A percentile compares a stretch with the other conserved stretches of the same genome.
Conservation (phyloP, 2,888 invertebrate genomes). For the Brachylomia viminalis region DNA sequence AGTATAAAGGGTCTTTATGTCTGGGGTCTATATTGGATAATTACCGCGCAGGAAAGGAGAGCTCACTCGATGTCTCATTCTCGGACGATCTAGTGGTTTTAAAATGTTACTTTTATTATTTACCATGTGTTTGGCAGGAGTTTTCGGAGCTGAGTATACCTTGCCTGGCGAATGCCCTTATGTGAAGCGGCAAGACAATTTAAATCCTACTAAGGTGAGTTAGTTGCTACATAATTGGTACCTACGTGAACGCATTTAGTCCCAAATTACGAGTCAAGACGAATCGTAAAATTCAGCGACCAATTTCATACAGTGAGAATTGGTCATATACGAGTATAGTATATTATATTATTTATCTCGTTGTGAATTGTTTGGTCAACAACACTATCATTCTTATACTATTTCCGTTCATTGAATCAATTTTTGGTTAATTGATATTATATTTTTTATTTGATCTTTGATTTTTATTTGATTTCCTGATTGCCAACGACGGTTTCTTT, state of each 20-base stretch:
- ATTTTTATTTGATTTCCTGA: conserved; percentile 8
- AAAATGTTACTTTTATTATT: conserved; percentile 76
- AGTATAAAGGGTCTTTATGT: conserved; percentile 73
- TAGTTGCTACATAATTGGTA: neutral
- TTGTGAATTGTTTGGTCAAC: neutral
- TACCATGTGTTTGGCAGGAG: conserved; percentile 70
- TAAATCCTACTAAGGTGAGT: conserved; percentile 84
- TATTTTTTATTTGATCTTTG: neutral
- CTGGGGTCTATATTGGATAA: conserved; percentile 85
- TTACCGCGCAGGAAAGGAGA: conserved; percentile 80
- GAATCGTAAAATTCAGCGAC: neutral
- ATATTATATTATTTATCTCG: neutral
- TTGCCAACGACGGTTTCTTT: neutral
- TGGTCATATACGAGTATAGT: too few species aligned
- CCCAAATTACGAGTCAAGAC: neutral
- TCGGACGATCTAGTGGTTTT: conserved; percentile 69
- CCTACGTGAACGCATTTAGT: neutral
- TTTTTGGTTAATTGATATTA: neutral
- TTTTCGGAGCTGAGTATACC: conserved; percentile 79
- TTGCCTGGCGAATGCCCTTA: conserved; percentile 83
- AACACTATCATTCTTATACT: neutral
- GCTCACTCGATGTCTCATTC: conserved; percentile 74
- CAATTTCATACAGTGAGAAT: neutral
- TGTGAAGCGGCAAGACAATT: conserved; percentile 83
- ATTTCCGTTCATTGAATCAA: neutral